Conservation (phyloP, 2,888 invertebrate genomes). For the Elmis aenea region DNA sequence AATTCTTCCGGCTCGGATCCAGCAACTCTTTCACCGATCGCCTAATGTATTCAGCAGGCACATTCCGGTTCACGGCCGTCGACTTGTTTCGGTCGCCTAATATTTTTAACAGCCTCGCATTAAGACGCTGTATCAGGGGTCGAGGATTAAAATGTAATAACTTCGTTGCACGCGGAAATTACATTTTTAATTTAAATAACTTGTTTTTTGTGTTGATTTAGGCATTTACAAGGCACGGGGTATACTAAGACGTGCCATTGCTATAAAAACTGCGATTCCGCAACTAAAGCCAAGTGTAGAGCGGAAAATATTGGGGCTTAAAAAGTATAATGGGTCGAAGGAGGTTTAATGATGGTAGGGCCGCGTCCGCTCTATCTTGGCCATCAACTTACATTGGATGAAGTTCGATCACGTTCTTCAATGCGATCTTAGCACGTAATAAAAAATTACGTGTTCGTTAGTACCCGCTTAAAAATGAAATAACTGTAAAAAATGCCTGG, state of each 20-base stretch:
- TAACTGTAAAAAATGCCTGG: slow-evolving; percentile 34
- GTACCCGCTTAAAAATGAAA: slow-evolving; percentile 28
- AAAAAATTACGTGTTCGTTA: slow-evolving; percentile 56
- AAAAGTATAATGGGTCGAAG: slow-evolving; percentile 60
- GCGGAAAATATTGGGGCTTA: slow-evolving; percentile 69
- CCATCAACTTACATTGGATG: slow-evolving; percentile 32
- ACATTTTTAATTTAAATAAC: slow-evolving; percentile 71
- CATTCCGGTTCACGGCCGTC: slow-evolving; percentile 31
- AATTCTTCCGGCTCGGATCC: slow-evolving; percentile 46
- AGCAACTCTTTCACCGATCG: slow-evolving; percentile 46
- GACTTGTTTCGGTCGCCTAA: slow-evolving; percentile 48
- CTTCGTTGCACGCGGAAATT: slow-evolving; percentile 49
- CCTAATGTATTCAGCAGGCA: slow-evolving; percentile 44
- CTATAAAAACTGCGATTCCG: slow-evolving; percentile 68
- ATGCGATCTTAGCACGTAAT: slow-evolving; percentile 65
- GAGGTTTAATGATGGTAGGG: slow-evolving; percentile 49
- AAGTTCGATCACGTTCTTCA: slow-evolving; percentile 50
- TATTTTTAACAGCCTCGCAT: slow-evolving; percentile 47
- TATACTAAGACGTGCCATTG: slow-evolving; percentile 60
- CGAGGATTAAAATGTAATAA: slow-evolving; percentile 50
- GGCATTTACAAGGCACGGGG: slow-evolving; percentile 56
- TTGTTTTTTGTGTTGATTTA: slow-evolving; percentile 69
- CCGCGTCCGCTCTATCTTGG: slow-evolving; percentile 21
- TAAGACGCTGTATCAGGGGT: slow-evolving; percentile 44
- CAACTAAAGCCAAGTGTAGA: slow-evolving; percentile 68